phyloP scores from a whole-genome alignment of 2,797 vertebrate species.

The Peromyscus melanophrys region DNA sequence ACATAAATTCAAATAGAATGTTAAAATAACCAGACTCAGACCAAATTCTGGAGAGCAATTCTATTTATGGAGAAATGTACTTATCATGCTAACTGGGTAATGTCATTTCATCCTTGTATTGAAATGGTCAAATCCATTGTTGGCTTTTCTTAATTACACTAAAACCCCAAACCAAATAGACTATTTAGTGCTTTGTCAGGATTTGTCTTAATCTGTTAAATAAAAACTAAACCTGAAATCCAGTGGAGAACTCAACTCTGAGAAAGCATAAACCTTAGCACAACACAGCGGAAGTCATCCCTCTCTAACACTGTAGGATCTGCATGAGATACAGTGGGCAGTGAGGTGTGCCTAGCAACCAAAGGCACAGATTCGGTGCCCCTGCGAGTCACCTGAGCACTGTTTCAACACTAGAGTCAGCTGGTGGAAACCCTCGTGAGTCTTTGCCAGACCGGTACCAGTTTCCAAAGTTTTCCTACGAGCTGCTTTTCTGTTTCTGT shows the following conservation, averaged over 20 bases:
- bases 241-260: neutral
- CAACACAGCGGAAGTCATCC: neutral
- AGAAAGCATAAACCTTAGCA: neutral
- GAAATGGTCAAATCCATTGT: neutral
- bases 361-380: neutral
- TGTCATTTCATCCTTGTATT: neutral
- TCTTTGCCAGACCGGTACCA: neutral
- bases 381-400: neutral
- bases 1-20: neutral
- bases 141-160: neutral
- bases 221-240: slow-evolving; percentile 17
- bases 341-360: neutral
- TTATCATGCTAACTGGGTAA: neutral
- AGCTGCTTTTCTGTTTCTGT: neutral
- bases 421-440: neutral
- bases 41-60: neutral
- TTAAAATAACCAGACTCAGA: neutral
- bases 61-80: neutral
- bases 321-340: neutral
- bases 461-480: neutral
- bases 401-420: neutral
- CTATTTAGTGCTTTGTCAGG: neutral
- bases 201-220: slow-evolving; percentile 50
- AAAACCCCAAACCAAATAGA: neutral
- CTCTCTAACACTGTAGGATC: neutral